Evolutionary conservation across 2,888 invertebrate genomes (phyloP), one percentile per base, ranked within the genome.

Genomic region (Macroteleia sp.): DNA sequence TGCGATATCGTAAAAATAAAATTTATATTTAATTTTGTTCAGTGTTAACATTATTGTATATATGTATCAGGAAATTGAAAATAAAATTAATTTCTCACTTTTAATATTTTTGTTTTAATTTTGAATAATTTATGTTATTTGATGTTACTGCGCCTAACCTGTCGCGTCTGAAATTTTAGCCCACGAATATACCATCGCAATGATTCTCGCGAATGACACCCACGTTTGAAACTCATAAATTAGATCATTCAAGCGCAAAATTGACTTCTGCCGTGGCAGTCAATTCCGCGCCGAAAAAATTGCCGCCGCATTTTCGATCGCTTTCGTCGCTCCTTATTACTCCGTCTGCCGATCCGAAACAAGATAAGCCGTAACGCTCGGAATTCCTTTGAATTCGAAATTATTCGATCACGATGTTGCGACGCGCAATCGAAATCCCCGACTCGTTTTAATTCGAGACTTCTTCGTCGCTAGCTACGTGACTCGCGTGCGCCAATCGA

Each of bases 371-470:
- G 28, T 16, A n/a, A 14, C 28, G 10, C 28, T 41, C 34, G 66
- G 16, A 56, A 56, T 67, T 59, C 22, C 41, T 42, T 50, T 69
- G 57, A 57, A 57, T 69, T 57, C 69, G 41, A 69, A 69, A 69
- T 69, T 39, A 69, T 69, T 69, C 42, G 61, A 70, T 61, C 61
- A 48, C 32, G 69, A 39, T 19, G 46, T 8, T 9, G 67, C 59
- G 52, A 59, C 64, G 69, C 69, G 69, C 19, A 16, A 34, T 57
- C 62, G 64, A 64, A 54, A 32, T 67, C 56, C 46, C 32, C 54
- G 30, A 54, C 36, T 71, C 74, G 74, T 78, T 74, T 78, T 78
- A 78, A 78, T 74, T 78, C 56, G 64, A 62, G 70, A 41, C 67
- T 77, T 50, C 77, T 69, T 44, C 56, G 73, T 34, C 66, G 39